Evolutionary conservation across 2,888 invertebrate species (phyloP).

Genomic region (Phytoseiulus persimilis): DNA sequence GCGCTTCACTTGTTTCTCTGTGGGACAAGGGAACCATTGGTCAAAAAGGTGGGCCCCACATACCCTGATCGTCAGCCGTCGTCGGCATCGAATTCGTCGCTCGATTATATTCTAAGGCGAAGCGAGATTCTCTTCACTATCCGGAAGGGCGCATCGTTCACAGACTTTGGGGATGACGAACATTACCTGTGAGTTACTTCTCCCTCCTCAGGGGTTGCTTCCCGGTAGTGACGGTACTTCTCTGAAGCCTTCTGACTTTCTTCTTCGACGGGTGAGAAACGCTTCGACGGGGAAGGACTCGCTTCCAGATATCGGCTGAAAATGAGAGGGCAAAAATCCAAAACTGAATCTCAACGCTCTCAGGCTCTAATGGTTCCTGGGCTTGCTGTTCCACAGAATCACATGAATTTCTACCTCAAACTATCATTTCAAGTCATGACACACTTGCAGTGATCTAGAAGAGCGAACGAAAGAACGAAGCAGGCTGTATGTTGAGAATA

Average conservation of each 20-base stretch:
- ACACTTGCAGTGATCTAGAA: too few relatives aligned
- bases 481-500: too few relatives aligned
- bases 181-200: slow-evolving; percentile 22
- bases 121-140: too few relatives aligned
- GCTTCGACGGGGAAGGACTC: slow-evolving; percentile 30
- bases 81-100: background rate
- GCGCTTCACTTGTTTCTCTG: slow-evolving; percentile 17
- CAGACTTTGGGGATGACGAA: background rate
- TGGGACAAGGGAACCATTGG: background rate
- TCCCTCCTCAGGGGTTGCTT: slow-evolving; percentile 26
- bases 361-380: background rate
- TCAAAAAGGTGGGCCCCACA: background rate
- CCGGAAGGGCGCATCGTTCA: too few relatives aligned
- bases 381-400: too few relatives aligned
- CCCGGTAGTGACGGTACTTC: slow-evolving; percentile 22
- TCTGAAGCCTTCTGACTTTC: slow-evolving; percentile 30
- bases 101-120: background rate
- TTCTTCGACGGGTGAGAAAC: slow-evolving; percentile 32
- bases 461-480: too few relatives aligned
- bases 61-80: too few relatives aligned
- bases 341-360: background rate
- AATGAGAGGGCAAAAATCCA: background rate
- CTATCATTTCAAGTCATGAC: too few relatives aligned
- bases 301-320: slow-evolving; percentile 24
- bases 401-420: too few relatives aligned